Conservation (phyloP, 2,888 invertebrate genomes). For the Drosophila demipolita region DNA sequence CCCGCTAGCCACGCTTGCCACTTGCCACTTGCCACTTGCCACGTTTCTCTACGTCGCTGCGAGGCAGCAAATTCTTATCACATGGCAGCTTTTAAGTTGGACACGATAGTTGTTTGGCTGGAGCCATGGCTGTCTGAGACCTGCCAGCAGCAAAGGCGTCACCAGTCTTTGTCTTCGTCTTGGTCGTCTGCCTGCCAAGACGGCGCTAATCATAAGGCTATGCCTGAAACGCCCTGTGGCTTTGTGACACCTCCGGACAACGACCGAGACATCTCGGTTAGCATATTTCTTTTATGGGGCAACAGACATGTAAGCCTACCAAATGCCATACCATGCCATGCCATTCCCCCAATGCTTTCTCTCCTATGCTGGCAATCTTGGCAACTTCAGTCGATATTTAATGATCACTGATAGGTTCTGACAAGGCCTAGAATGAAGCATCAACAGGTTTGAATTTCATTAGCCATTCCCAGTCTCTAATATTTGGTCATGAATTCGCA, state of each 20-base stretch:
- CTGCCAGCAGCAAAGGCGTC: conserved; percentile 44
- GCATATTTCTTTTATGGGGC: conserved; percentile 65
- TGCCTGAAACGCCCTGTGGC: conserved; percentile 39
- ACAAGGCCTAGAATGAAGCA: conserved; percentile 7
- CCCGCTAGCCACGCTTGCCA: not conserved
- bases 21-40: conserved; percentile 9
- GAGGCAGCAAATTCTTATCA: conserved; percentile 33
- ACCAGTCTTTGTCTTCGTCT: conserved; percentile 28
- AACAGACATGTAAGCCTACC: conserved; percentile 31
- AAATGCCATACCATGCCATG: conserved; percentile 16
- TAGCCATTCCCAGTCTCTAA: conserved; percentile 43
- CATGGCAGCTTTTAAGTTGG: conserved; percentile 21
- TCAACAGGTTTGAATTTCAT: conserved; percentile 45
- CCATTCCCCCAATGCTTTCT: conserved; percentile 12
- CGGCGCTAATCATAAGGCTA: conserved; percentile 65
- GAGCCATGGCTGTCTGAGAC: conserved; percentile 29
- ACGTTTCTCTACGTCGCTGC: conserved; percentile 4
- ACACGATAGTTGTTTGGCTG: conserved; percentile 13
- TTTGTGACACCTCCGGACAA: conserved; percentile 58
- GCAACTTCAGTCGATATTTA: conserved; percentile 55
- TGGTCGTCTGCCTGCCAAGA: conserved; percentile 33
- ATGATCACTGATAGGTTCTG: conserved; percentile 49
- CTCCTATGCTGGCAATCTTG: conserved; percentile 22
- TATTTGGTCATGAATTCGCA: conserved; percentile 74
- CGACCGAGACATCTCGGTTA: conserved; percentile 38